Conservation (phyloP, 2,797 vertebrate genomes). For the Hybognathus amarus region DNA sequence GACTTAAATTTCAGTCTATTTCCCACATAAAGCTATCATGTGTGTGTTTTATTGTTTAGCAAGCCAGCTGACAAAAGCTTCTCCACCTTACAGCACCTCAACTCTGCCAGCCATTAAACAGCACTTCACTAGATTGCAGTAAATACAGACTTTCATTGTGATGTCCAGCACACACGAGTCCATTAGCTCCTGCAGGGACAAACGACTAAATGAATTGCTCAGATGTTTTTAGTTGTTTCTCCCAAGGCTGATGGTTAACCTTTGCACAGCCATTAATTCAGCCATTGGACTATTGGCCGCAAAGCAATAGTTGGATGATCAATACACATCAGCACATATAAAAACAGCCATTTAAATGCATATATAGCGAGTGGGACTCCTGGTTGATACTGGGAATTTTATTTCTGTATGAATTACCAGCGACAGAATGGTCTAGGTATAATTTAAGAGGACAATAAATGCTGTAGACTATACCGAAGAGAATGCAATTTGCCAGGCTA, state of each 20-base stretch:
- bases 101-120: neutral
- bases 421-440: constrained; percentile 5
- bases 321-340: neutral
- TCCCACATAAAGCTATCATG: neutral
- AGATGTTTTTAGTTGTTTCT: constrained; percentile 14
- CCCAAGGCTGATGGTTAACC: constrained; percentile 21
- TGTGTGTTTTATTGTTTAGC: neutral
- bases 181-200: constrained; percentile 16
- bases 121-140: constrained; percentile 11
- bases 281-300: neutral
- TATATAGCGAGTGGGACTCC: neutral
- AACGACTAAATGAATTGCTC: constrained; percentile 19
- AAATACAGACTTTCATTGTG: constrained; percentile 14
- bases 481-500: neutral
- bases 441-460: constrained; percentile 10
- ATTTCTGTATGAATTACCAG: constrained; percentile 3
- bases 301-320: constrained; percentile 13
- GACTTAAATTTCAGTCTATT: neutral
- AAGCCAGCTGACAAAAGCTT: constrained; percentile 2
- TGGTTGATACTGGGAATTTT: constrained; percentile 18
- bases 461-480: neutral
- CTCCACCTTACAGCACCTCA: neutral
- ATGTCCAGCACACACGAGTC: constrained; percentile 3
- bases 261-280: constrained; percentile 15
- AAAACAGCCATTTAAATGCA: constrained; percentile 22